A percentile compares a stretch with the other conserved stretches of the same genome.
Evolutionary conservation across 2,888 invertebrate genomes (phyloP).

Genomic region (Maniola hyperantus): DNA sequence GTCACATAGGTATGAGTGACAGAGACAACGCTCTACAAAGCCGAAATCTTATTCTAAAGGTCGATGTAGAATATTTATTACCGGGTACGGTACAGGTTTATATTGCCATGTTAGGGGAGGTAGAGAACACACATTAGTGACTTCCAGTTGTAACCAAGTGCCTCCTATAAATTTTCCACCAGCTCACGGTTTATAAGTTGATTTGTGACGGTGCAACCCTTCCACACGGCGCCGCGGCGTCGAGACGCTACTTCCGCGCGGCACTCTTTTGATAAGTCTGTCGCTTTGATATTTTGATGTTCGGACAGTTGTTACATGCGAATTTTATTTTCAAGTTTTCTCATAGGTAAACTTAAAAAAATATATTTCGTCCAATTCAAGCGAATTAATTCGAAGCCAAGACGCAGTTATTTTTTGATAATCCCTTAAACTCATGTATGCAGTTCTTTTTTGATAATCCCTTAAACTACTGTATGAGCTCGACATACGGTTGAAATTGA

Average conservation of each 20-base stretch:
- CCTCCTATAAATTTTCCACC: neutral
- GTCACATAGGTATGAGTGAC: no score
- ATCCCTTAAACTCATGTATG: no score
- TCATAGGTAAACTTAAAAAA: neutral
- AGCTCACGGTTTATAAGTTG: slow-evolving; percentile 68
- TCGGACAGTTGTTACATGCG: slow-evolving; percentile 33
- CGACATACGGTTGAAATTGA: no score
- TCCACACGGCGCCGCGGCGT: slow-evolving; percentile 79
- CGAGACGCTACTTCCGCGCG: slow-evolving; percentile 73
- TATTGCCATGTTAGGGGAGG: no score
- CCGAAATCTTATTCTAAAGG: no score
- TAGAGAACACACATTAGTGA: neutral
- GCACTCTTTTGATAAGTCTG: slow-evolving; percentile 25
- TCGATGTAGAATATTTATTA: no score
- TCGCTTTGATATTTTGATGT: slow-evolving; percentile 25
- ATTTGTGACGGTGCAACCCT: slow-evolving; percentile 82
- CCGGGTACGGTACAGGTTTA: no score
- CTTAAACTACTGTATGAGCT: no score
- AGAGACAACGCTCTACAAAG: no score
- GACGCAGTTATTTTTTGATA: no score
- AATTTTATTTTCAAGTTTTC: slow-evolving; percentile 16
- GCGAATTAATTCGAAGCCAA: no score
- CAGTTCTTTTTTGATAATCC: no score
- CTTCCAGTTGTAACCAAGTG: neutral
- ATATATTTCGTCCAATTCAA: neutral